Evolutionary conservation across 2,113 vertebrate species (phyloP), one percentile per base, ranked within the genome.

Genomic region (Phoxinus phoxinus): DNA sequence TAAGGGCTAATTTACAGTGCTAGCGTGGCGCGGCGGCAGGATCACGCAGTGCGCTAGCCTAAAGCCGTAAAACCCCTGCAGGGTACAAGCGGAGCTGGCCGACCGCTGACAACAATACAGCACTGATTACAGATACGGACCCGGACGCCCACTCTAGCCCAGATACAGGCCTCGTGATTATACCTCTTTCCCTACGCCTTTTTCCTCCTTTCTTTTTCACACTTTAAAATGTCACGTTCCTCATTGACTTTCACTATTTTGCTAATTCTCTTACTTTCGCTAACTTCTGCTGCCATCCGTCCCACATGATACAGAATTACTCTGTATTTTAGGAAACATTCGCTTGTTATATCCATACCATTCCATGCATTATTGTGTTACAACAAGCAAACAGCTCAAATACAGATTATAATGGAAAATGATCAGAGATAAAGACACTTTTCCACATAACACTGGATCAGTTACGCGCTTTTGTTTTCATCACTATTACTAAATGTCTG

Each of bases 51-150:
- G 79, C 78, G 44, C 82, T 41, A 81, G 74, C 69, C 85, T 85
- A 82, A 88, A 85, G 85, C 77, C 61, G 51, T 19, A 74, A 80
- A 81, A 83, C 71, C 76, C 85, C 74, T 82, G 86, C 53, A 71
- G 53, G 83, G 83, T 67, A 67, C 73, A 76, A 73, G 85, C 84
- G 67, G 83, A 82, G 83, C 85, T 41, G 71, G 69, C 82, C 82
- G 69, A 78, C 76, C 61, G 76, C 76, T 85, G 41, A 17, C 76
- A 82, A 89, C 89, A 88, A 86, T 89, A 79, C 53, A 6, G 30
- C 73, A 67, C 83, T 90, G 89, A 90, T 90, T 88, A 90, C 87
- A 85, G 78, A 87, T 86, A 86, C 82, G 81, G 84, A 71, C 51
- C 71, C 51, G 21, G 13, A 61, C 30, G 25, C 84, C 77, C 53